Percentiles rank a stretch among this genome's conserved stretches.
Evolutionary conservation across 2,888 invertebrate species (phyloP).

Genomic region (Hydraecia micacea): DNA sequence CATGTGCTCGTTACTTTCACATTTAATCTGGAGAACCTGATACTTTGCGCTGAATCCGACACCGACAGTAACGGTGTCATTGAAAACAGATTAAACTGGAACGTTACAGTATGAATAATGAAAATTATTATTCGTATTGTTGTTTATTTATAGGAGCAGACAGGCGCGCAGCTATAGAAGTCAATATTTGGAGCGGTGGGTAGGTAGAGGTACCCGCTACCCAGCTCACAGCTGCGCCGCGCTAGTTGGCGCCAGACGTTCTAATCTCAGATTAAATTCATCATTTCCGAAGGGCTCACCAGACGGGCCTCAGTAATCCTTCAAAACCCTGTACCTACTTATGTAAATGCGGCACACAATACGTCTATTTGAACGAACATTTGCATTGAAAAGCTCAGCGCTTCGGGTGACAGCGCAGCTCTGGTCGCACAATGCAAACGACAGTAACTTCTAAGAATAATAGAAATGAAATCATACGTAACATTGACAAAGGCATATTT

Average conservation of each 20-base stretch:
- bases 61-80: background rate
- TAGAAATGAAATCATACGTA: slow-evolving; percentile 47
- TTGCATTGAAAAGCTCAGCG: slow-evolving; percentile 36
- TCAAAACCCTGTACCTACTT: slow-evolving; percentile 46
- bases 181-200: slow-evolving; percentile 20
- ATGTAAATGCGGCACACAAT: slow-evolving; percentile 50
- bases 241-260: slow-evolving; percentile 43
- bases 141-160: slow-evolving; percentile 24
- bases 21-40: slow-evolving; percentile 37
- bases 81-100: slow-evolving; percentile 27
- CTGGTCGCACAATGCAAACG: slow-evolving; percentile 36
- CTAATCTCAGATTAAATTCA: slow-evolving; percentile 61
- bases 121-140: slow-evolving; percentile 43
- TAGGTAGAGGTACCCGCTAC: background rate
- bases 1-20: slow-evolving; percentile 33
- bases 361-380: slow-evolving; percentile 33
- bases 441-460: slow-evolving; percentile 52
- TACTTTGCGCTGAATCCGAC: slow-evolving; percentile 14
- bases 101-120: slow-evolving; percentile 20
- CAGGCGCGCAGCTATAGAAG: slow-evolving; percentile 25
- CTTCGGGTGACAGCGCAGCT: slow-evolving; percentile 24
- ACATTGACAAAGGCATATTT: slow-evolving; percentile 51
- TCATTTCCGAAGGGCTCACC: slow-evolving; percentile 54
- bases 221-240: slow-evolving; percentile 51
- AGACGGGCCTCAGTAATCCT: slow-evolving; percentile 48